These are phyloP conservation scores for Apoda limacodes DNA, from an alignment of 2,888 invertebrate species.

Conservation along the genomic window DNA sequence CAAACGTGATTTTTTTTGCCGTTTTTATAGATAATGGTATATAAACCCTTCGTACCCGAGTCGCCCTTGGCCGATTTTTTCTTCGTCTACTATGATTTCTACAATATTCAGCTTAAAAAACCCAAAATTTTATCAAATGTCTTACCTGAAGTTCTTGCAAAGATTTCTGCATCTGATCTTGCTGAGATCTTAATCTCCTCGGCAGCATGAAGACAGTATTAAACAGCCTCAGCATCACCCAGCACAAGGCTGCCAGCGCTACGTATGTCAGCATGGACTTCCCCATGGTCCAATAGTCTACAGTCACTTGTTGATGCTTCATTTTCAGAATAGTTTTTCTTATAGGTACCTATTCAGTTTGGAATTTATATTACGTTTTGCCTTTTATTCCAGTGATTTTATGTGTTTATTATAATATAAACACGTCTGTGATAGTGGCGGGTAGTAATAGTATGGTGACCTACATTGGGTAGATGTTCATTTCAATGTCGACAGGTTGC, in stretches of 20 bases:
- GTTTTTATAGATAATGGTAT: no score
- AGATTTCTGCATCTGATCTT: constrained; percentile 58
- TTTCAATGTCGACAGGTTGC: constrained; percentile 30
- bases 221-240: constrained; percentile 75
- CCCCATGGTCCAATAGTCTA: constrained; percentile 76
- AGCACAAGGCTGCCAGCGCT: constrained; percentile 70
- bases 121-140: neutral
- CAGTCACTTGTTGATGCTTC: constrained; percentile 75
- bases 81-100: no score
- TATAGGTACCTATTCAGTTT: no score
- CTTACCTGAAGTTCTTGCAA: constrained; percentile 59
- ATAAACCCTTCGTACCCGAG: no score
- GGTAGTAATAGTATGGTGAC: constrained; percentile 36
- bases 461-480: constrained; percentile 49
- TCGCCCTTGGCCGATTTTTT: no score
- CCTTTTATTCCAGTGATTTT: no score
- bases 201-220: constrained; percentile 76
- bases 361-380: no score
- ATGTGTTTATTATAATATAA: no score
- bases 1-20: no score
- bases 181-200: constrained; percentile 66
- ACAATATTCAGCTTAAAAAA: neutral
- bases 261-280: constrained; percentile 73
- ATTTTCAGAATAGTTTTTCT: no score
- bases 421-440: no score